Conservation (phyloP, 1,140 invertebrate species). For the Akabosia matsudoensis region DNA sequence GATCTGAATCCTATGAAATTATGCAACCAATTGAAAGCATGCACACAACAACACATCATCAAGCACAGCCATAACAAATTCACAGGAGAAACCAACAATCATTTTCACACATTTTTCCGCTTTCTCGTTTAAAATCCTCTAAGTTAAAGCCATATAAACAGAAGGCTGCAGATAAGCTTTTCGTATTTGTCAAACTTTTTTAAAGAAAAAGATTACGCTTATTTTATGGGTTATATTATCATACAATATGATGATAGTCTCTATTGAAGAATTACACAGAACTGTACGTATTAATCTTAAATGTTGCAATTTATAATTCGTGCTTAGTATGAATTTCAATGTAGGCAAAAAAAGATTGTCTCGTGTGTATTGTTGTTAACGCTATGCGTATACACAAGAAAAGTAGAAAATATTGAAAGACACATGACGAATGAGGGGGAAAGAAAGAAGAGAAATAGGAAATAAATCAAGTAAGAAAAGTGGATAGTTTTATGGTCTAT, state of each 20-base stretch:
- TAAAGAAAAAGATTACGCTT: no score
- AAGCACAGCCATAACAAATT: conserved; percentile 1
- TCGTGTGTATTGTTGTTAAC: no score
- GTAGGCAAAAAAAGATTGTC: no score
- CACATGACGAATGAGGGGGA: conserved; percentile 2
- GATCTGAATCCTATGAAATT: neutral
- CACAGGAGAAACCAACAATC: neutral
- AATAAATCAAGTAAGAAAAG: neutral
- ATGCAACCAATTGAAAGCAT: neutral
- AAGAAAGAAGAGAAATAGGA: neutral
- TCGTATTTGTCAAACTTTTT: neutral
- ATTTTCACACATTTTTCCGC: neutral
- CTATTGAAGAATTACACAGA: no score
- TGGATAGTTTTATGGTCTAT: neutral
- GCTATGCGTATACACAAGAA: neutral
- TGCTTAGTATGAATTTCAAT: no score
- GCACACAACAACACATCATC: conserved; percentile 16
- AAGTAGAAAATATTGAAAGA: neutral
- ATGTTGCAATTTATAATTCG: no score
- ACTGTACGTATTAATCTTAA: no score
- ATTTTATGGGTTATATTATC: no score
- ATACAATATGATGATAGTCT: no score
- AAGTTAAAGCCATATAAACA: neutral
- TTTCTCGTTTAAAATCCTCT: neutral
- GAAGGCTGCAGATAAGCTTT: conserved; percentile 20